Base-by-base conservation (phyloP, 2,797 vertebrate genomes). In the Thripadectes ignobilis region DNA sequence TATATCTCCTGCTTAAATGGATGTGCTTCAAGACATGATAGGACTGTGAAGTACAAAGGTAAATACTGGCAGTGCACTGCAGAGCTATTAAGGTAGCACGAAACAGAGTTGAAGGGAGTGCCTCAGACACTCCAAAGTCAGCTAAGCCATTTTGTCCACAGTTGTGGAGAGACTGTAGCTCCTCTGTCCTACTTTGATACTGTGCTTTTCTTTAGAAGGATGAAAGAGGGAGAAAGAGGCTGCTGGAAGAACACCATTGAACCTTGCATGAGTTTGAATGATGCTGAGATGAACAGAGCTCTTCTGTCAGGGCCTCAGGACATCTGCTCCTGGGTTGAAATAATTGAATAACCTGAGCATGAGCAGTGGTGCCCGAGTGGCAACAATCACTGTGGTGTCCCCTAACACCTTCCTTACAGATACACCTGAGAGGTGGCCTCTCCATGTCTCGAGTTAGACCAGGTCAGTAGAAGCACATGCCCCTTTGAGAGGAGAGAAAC, bases 281-380 rank as follows among this genome's bases (percentile, higher is more conserved):
- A 57, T 29, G 48, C 52, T 46, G 57, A 81, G 22, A 63, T 22
- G 66, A 78, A 19, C 8, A 43, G 16, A 62, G 32, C 12, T 81
- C 27, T 69, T 77, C 45, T 85, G 38, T 57, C 66, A 74, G 0
- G 0, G 34, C 41, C 68, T 52, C 0, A 0, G 38, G 14, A 52
- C 9, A 6, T 46, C 54, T 46, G 30, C 16, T 75, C n/a, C 36
- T 73, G 21, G 12, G 14, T 8, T 61, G 36, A 59, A 86, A 65
- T 39, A n/a, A 39, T 1, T 23, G 38, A 73, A 39, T 23, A 73
- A 39, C 45, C 38, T 77, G 17, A 76, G 41, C 7, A 20, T 24
- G 18, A 79, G 24, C 1, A 0, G 1, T 7, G 13, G 36, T 22
- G 22, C 46, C 73, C 32, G 34, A 84, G 43, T 8, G 10, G 43